A percentile compares a stretch with the other conserved stretches of the same genome.
phyloP scores from a whole-genome alignment of 2,888 invertebrate species.

The Deladenus siricidicola region DNA sequence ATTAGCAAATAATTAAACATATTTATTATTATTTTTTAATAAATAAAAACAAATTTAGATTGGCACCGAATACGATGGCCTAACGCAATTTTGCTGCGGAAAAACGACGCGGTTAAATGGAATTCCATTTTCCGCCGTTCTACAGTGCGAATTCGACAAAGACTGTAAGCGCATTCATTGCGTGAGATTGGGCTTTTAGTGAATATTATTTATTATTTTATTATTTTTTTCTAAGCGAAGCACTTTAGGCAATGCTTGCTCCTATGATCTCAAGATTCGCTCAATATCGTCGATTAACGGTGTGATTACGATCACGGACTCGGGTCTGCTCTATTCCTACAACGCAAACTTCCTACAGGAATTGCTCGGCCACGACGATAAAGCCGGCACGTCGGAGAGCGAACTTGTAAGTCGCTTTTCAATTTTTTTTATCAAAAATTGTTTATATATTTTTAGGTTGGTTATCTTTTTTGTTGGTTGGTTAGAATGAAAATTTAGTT shows the following conservation, averaged over 20 bases:
- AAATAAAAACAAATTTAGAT: slow-evolving; percentile 7
- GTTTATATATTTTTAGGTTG: no score
- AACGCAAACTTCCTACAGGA: slow-evolving; percentile 33
- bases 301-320: slow-evolving; percentile 30
- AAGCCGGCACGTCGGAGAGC: no score
- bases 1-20: no score
- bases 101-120: slow-evolving; percentile 21
- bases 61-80: slow-evolving; percentile 9
- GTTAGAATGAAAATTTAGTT: no score
- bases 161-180: slow-evolving; percentile 10
- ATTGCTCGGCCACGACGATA: slow-evolving; percentile 15
- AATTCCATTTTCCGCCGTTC: slow-evolving; percentile 25
- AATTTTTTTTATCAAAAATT: no score
- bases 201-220: no score
- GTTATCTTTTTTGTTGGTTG: no score
- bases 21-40: no score
- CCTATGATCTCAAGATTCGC: slow-evolving; percentile 24
- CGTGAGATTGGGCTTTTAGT: no score
- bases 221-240: not conserved
- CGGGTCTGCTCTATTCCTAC: slow-evolving; percentile 26
- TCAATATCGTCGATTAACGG: slow-evolving; percentile 31
- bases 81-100: slow-evolving; percentile 24
- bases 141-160: slow-evolving; percentile 23
- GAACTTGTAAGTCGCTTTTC: no score
- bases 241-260: slow-evolving; percentile 1